Evolutionary conservation across 2,113 vertebrate species (phyloP).

Genomic region (Rhinolophus sinicus): DNA sequence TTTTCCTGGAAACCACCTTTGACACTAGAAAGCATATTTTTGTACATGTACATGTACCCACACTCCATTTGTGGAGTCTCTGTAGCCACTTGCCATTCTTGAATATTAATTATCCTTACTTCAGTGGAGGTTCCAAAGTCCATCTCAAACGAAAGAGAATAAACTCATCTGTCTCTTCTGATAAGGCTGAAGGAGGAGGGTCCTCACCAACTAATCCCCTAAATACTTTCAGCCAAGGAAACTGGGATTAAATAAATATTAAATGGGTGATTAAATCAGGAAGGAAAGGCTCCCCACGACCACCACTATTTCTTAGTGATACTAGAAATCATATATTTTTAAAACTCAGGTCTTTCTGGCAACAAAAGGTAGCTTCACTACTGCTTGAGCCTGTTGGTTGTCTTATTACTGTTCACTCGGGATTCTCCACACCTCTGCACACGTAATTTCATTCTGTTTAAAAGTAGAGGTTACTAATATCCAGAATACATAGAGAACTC

Average conservation of each 20-base stretch:
- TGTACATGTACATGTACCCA: neutral
- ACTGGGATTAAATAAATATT: slow-evolving; percentile 18
- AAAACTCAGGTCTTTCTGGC: neutral
- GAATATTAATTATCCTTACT: neutral
- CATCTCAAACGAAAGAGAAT: neutral
- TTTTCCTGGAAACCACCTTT: neutral
- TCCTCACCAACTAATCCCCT: neutral
- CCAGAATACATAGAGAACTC: neutral
- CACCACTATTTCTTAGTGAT: neutral
- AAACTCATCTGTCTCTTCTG: neutral
- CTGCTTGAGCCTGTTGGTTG: neutral
- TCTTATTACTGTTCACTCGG: neutral
- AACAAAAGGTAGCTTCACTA: neutral
- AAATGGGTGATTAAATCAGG: neutral
- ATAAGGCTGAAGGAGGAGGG: neutral
- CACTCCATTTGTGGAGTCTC: neutral
- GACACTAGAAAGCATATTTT: slow-evolving; percentile 5
- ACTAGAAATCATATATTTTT: neutral
- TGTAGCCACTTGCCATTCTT: neutral
- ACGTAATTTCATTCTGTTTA: slow-evolving; percentile 28
- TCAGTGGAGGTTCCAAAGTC: neutral
- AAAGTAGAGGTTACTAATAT: neutral
- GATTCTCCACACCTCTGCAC: neutral
- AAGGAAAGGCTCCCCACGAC: neutral
- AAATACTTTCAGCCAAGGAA: neutral